phyloP scores from a whole-genome alignment of 2,888 invertebrate genomes.

The Agrotis segetum region DNA sequence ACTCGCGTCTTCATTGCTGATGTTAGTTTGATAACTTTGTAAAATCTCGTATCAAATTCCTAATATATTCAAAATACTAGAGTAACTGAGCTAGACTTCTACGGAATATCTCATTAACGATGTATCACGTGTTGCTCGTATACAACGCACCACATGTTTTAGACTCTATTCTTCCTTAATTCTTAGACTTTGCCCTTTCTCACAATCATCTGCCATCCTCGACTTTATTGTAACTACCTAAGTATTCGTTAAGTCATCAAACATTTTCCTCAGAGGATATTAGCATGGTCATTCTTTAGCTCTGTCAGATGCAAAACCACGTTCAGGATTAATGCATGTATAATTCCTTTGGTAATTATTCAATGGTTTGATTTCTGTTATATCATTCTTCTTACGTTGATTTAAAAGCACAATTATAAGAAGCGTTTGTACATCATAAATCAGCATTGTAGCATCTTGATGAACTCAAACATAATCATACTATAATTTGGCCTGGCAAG shows the following conservation, averaged over 20 bases:
- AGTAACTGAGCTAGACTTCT: neutral
- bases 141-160: neutral
- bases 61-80: neutral
- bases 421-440: constrained; percentile 9
- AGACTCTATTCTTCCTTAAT: constrained; percentile 1
- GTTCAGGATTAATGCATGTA: constrained; percentile 1
- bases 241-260: constrained; percentile 24
- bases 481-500: constrained; percentile 7
- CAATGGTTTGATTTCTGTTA: constrained; percentile 7
- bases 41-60: neutral
- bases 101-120: neutral
- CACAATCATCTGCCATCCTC: neutral
- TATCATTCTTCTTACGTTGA: neutral
- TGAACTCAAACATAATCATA: constrained; percentile 10
- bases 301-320: constrained; percentile 3
- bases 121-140: neutral
- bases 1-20: constrained; percentile 4
- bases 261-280: constrained; percentile 12
- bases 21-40: neutral
- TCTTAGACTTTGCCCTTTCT: constrained; percentile 4
- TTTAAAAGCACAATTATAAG: neutral
- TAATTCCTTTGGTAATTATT: constrained; percentile 13
- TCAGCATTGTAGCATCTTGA: neutral
- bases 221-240: neutral
- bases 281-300: constrained; percentile 1